Conservation (phyloP, 2,888 invertebrate genomes). For the Rhodophaea formosa region DNA sequence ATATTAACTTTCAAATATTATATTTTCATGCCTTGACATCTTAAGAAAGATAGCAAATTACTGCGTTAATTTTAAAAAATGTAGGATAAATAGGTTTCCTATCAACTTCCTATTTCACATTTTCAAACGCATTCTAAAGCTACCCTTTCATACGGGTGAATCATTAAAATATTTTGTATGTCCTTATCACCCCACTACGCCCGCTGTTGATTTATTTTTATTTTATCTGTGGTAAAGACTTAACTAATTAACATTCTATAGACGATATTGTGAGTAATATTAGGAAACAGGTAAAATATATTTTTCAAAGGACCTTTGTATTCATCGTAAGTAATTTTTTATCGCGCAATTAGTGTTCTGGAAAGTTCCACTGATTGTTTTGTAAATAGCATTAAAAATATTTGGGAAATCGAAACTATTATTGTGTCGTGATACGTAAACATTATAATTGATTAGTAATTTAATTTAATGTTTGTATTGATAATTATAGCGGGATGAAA, state of each 20-base stretch:
- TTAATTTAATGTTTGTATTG: not conserved
- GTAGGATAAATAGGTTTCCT: not conserved
- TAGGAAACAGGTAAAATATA: slow-evolving; percentile 12
- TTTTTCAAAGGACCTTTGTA: not conserved
- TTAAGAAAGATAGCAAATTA: too few species aligned
- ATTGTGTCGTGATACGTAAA: not conserved
- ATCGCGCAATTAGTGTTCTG: slow-evolving; percentile 1
- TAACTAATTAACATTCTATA: slow-evolving; percentile 72
- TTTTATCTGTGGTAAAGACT: slow-evolving; percentile 46
- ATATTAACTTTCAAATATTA: too few species aligned
- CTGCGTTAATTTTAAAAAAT: not conserved
- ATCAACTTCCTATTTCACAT: not conserved
- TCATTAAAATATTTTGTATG: slow-evolving; percentile 16
- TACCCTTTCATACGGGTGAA: slow-evolving; percentile 8
- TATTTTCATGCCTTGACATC: too few species aligned
- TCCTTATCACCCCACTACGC: slow-evolving; percentile 14
- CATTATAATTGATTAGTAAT: not conserved
- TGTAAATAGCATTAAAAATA: not conserved
- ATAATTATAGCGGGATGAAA: not conserved
- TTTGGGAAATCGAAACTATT: not conserved
- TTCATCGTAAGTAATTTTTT: slow-evolving; percentile 5
- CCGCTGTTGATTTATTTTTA: slow-evolving; percentile 19
- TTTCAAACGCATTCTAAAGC: not conserved
- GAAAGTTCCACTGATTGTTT: slow-evolving; percentile 4
- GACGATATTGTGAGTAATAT: slow-evolving; percentile 33